A percentile compares a stretch with the other conserved stretches of the same genome.
Conservation (phyloP, 2,113 vertebrate genomes). For the Steatornis caripensis region DNA sequence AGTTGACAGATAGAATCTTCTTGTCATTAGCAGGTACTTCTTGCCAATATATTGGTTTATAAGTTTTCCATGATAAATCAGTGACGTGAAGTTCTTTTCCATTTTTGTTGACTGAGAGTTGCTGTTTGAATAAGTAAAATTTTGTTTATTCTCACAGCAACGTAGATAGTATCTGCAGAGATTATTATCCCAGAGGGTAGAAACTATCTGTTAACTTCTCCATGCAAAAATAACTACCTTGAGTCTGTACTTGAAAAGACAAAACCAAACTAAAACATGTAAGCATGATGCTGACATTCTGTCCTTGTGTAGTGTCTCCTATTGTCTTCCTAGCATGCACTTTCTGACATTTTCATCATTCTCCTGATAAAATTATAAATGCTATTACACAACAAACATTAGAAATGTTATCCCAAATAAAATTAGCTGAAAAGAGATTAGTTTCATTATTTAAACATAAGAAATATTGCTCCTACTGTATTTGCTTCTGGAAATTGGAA, state of each 20-base stretch:
- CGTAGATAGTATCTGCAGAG: background rate
- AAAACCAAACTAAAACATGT: background rate
- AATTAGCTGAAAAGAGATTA: background rate
- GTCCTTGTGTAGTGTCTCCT: background rate
- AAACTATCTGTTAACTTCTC: background rate
- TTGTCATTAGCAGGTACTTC: background rate
- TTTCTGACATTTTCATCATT: background rate
- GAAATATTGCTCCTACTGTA: background rate
- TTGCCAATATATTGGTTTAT: background rate
- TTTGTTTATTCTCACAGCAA: background rate
- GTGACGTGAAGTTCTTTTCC: background rate
- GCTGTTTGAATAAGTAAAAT: background rate
- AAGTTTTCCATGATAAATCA: background rate
- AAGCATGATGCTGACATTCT: background rate
- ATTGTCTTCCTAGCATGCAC: background rate
- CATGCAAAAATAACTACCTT: background rate
- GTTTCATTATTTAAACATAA: background rate
- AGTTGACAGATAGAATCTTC: background rate
- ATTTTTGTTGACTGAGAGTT: background rate
- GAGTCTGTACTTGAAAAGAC: background rate
- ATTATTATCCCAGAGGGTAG: background rate
- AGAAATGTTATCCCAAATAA: background rate
- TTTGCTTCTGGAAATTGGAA: background rate
- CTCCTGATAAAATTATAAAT: background rate
- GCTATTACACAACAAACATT: background rate